Evolutionary conservation across 2,797 vertebrate species (phyloP).

Genomic region (Chiloscyllium punctatum): DNA sequence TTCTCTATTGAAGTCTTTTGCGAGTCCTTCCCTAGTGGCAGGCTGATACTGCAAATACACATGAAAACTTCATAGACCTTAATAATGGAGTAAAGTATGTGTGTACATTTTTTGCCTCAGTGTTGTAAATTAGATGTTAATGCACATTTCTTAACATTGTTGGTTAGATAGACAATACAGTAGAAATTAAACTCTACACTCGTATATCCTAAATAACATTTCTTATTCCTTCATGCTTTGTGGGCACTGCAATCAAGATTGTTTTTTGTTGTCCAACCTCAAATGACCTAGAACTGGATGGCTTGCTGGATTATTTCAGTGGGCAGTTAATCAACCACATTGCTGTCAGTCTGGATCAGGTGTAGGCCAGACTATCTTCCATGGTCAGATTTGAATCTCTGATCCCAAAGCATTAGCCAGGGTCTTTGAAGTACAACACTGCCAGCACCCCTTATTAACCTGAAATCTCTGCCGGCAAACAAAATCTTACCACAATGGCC

Average conservation of each 20-base stretch:
- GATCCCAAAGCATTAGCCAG: no score
- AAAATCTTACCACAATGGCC: neutral
- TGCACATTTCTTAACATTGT: neutral
- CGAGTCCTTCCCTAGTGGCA: neutral
- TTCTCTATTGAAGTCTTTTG: constrained; percentile 32
- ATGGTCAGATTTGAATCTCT: no score
- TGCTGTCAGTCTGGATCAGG: no score
- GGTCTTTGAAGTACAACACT: no score
- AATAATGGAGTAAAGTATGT: neutral
- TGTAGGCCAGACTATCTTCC: no score
- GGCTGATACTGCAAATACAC: neutral
- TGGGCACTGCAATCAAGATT: neutral
- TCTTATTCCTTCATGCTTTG: no score
- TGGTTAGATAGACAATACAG: neutral
- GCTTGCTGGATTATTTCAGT: no score
- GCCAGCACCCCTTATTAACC: no score
- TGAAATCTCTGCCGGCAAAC: no score
- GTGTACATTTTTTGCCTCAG: neutral
- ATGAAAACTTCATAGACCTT: constrained; percentile 21
- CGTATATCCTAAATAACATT: no score
- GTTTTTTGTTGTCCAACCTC: neutral
- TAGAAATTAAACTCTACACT: neutral
- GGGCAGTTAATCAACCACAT: no score
- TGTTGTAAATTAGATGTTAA: constrained; percentile 5
- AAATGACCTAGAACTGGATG: no score